Conservation (phyloP, 92 coral and sea anemone species). For the Parazoanthus swiftii region DNA sequence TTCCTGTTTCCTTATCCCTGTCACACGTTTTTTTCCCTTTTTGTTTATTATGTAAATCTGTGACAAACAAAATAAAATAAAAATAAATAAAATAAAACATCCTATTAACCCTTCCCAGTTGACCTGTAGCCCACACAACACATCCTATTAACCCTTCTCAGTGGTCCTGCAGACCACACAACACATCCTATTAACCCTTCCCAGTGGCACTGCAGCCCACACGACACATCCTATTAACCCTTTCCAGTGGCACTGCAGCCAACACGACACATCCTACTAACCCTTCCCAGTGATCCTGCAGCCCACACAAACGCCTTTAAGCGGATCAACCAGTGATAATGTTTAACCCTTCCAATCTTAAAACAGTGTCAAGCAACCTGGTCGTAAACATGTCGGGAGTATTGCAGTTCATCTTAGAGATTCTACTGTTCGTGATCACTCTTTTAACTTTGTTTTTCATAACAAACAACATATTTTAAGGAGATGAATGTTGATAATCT, state of each 20-base stretch:
- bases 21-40: too few relatives aligned
- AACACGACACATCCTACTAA: too few relatives aligned
- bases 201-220: slow-evolving; percentile 69
- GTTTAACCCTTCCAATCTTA: too few relatives aligned
- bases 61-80: too few relatives aligned
- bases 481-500: too few relatives aligned
- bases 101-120: neutral
- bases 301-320: too few relatives aligned
- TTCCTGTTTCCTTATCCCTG: too few relatives aligned
- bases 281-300: too few relatives aligned
- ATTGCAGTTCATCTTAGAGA: neutral
- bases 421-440: neutral
- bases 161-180: slow-evolving; percentile 52
- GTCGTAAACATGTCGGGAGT: neutral
- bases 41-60: too few relatives aligned
- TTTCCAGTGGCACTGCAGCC: too few relatives aligned
- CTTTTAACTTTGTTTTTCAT: neutral
- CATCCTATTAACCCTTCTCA: slow-evolving; percentile 60
- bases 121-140: neutral
- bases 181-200: slow-evolving; percentile 41
- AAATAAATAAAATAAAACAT: too few relatives aligned
- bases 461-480: neutral
- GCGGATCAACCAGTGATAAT: too few relatives aligned
- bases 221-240: neutral
- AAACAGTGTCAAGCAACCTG: neutral